Evolutionary conservation across 2,888 invertebrate species (phyloP).

Genomic region (Psylliodes chrysocephalus): DNA sequence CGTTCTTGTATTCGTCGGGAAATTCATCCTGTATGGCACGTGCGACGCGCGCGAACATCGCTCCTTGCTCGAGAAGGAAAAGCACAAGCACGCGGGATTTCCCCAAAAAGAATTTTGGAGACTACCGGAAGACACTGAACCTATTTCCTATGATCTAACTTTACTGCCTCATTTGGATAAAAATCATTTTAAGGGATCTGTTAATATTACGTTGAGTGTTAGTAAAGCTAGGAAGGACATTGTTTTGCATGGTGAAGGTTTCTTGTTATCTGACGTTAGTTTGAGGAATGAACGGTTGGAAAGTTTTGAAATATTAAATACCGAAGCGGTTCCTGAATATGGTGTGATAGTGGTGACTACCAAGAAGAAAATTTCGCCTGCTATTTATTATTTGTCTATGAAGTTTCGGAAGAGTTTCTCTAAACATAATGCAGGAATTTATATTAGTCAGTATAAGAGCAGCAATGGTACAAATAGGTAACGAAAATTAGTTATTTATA

Average conservation of each 20-base stretch:
- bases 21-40: constrained; percentile 50
- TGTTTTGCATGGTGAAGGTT: constrained; percentile 56
- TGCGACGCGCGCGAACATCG: constrained; percentile 19
- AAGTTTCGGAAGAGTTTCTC: constrained; percentile 73
- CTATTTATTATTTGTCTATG: constrained; percentile 69
- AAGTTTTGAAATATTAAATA: constrained; percentile 54
- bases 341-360: constrained; percentile 55
- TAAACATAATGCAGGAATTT: constrained; percentile 76
- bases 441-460: constrained; percentile 71
- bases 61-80: too few relatives aligned
- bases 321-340: constrained; percentile 49
- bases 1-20: constrained; percentile 60
- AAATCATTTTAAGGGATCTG: constrained; percentile 70
- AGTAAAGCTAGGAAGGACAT: constrained; percentile 48
- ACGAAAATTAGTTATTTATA: too few relatives aligned
- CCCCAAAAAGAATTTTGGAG: constrained; percentile 56
- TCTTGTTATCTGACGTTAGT: constrained; percentile 52
- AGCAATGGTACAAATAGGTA: constrained; percentile 44
- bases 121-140: constrained; percentile 70
- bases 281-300: constrained; percentile 41
- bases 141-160: constrained; percentile 72
- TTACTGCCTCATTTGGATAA: constrained; percentile 72
- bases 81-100: not conserved
- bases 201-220: constrained; percentile 67
- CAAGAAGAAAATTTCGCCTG: constrained; percentile 53